phyloP scores from a whole-genome alignment of 2,113 vertebrate genomes.

The Ailuropoda melanoleuca region DNA sequence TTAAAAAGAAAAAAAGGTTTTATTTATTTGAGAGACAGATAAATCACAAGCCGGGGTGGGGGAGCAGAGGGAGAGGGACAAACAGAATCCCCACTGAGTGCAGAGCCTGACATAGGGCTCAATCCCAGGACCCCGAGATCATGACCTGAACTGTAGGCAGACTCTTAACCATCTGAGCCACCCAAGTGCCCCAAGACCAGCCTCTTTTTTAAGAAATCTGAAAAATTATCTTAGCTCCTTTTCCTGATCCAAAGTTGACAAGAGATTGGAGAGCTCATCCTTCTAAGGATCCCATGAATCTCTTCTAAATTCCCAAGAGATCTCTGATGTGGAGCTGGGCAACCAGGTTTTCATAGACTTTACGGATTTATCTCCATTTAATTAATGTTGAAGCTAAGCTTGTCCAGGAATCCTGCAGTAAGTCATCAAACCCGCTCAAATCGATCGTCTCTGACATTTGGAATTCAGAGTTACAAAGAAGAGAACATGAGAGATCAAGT shows the following conservation, averaged over 20 bases:
- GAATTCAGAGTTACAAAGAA: background rate
- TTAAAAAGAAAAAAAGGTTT: background rate
- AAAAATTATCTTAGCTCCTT: background rate
- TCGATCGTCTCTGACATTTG: background rate
- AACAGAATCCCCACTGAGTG: background rate
- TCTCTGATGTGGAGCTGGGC: background rate
- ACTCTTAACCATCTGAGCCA: background rate
- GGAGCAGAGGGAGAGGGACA: background rate
- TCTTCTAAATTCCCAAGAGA: background rate
- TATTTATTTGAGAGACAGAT: background rate
- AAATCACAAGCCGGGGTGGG: background rate
- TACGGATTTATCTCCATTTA: background rate
- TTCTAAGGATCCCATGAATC: background rate
- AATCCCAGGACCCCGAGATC: background rate
- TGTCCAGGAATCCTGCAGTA: background rate
- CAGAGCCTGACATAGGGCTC: background rate
- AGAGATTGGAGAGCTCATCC: background rate
- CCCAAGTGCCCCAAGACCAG: background rate
- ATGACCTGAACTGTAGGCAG: background rate
- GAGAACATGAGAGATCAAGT: background rate
- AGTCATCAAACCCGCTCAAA: background rate
- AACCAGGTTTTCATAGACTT: background rate
- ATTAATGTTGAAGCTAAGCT: background rate
- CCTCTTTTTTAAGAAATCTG: background rate
- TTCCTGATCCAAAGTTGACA: background rate